These are phyloP conservation scores for Epizoanthus rinbou DNA, from an alignment of 92 coral and sea anemone species.

Conservation along the genomic window DNA sequence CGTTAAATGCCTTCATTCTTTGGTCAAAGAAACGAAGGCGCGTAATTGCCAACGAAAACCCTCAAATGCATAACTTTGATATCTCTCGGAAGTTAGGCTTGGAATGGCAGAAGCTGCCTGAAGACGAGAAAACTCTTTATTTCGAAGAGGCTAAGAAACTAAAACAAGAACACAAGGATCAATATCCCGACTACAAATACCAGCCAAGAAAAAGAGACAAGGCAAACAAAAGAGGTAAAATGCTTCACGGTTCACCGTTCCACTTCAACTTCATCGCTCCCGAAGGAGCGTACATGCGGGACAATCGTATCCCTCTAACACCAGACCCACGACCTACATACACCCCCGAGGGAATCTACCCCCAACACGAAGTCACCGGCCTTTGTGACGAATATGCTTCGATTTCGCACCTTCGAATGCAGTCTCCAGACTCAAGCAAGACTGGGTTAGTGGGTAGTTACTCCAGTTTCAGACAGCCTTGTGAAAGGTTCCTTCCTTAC, in stretches of 20 bases:
- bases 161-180: conserved; percentile 93
- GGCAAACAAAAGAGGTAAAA: conserved; percentile 79
- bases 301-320: conserved; percentile 55
- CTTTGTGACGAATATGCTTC: conserved; percentile 56
- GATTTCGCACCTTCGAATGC: conserved; percentile 45
- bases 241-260: conserved; percentile 82
- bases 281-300: conserved; percentile 67
- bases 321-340: conserved; percentile 64
- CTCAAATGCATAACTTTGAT: conserved; percentile 99
- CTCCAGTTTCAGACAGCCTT: conserved; percentile 68
- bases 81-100: conserved; percentile 91
- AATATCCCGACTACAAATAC: conserved; percentile 94
- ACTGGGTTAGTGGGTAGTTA: conserved; percentile 49
- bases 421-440: conserved; percentile 42
- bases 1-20: conserved; percentile 94
- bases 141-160: conserved; percentile 94
- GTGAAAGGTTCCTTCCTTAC: conserved; percentile 72
- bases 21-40: conserved; percentile 98
- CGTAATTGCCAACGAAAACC: conserved; percentile 95
- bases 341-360: conserved; percentile 48
- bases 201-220: conserved; percentile 95
- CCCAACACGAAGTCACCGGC: conserved; percentile 45
- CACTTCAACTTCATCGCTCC: conserved; percentile 78
- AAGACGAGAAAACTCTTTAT: conserved; percentile 86
- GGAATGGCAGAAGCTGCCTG: conserved; percentile 95